Evolutionary conservation across 2,797 vertebrate genomes (phyloP), one percentile per base, ranked within the genome.

Genomic region (Gorsachius magnificus): DNA sequence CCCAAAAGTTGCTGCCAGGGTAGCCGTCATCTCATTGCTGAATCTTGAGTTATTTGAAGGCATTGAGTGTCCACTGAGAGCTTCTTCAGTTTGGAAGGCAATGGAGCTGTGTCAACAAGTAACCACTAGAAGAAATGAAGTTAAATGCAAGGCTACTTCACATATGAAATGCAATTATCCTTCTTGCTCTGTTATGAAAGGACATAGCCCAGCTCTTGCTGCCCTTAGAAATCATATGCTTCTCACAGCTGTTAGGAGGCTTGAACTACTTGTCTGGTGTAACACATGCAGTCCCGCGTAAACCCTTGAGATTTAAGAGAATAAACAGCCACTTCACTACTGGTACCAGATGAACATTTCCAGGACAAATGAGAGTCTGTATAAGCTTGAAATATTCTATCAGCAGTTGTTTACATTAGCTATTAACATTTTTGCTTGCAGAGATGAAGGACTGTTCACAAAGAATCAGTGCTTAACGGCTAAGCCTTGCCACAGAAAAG

Each of bases 401-500:
- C 80, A 83, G 54, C 91, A 88, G 82, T 83, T 95, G 87, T 94
- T 97, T 94, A 80, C 87, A 77, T 69, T 61, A 93, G 33, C n/a
- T 76, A 72, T 83, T 91, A 84, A 57, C 20, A 71, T 86, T 96
- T 96, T 90, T 79, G 24, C 60, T 83, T 76, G 35, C 36, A 76
- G 33, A 80, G 50, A 81, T 53, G 65, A 95, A 90, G 83, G 66
- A 54, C 69, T 92, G 38, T 75, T 94, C 53, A 93, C 79, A 56
- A 92, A 93, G 69, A 78, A 87, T 85, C 82, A 10, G 56, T 48
- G 90, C 75, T 97, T 94, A 97, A 87, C 4, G 0, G 70, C 83
- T 92, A 93, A 91, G 78, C 79, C 89, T 89, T 92, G 92, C 80
- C 86, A 83, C 60, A 86, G 60, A 92, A 95, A 89, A 96, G 78